Evolutionary conservation across 2,113 vertebrate species (phyloP), one percentile per base, ranked within the genome.

Genomic region (Phaethornis superciliosus): DNA sequence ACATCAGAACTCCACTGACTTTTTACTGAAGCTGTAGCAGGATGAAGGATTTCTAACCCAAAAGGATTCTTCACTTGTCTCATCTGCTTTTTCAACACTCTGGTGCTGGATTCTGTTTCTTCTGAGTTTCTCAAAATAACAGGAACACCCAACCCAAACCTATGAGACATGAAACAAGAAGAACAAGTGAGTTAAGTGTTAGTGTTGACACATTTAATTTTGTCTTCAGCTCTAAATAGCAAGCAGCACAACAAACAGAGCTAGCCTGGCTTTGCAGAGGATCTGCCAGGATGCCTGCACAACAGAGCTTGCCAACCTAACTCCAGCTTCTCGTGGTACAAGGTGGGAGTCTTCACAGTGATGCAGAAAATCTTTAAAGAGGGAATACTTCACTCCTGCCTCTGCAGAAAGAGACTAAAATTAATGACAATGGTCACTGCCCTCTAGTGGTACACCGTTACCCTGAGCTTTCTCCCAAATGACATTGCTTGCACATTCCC

Each of bases 31-130:
- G 98, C 98, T 33, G 92, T 58, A 78, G 95, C 90, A 24, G 97
- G 95, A 58, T 96, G 96, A 46, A 70, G 54, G 76, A 99, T 96
- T 79, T 98, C 98, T 92, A 99, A 91, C 13, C 98, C 96, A 51
- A 99, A 99, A 33, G 99, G 99, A 89, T 99, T 99, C 89, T 98
- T 98, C 96, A 99, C 99, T 98, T 98, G 98, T 89, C 98, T 98
- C 99, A 99, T 99, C 23, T 68, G 98, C 85, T 98, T 99, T 94
- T 99, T 98, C 81, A 98, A 97, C 9, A 98, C 97, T 67, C 97
- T 97, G 30, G 95, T 69, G 65, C 89, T 90, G 65, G 98, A 98
- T 63, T 98, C 98, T 4, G 97, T 93, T 76, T 99, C 99, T 93
- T 99, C 99, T 0, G 98, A 99, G 93, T 99, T 99, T 91, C 98